Conservation (phyloP, 92 coral and sea anemone genomes). For the Epizoanthus stellaris region DNA sequence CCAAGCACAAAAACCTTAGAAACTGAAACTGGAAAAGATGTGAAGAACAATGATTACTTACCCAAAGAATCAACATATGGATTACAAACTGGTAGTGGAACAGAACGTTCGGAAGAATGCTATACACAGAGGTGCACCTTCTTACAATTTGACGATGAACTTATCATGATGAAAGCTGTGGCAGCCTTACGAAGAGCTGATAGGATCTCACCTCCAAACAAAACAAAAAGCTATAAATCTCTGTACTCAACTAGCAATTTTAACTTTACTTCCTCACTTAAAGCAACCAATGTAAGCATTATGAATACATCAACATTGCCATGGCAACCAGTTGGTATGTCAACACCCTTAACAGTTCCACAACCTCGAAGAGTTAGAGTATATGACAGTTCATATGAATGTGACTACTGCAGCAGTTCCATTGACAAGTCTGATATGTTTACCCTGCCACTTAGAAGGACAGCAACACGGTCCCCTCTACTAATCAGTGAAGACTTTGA, state of each 20-base stretch:
- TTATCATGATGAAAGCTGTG: slow-evolving; percentile 70
- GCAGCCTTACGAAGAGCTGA: slow-evolving; percentile 84
- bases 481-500: slow-evolving; percentile 36
- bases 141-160: slow-evolving; percentile 67
- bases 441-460: slow-evolving; percentile 14
- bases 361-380: slow-evolving; percentile 32
- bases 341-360: slow-evolving; percentile 71
- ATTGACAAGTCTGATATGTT: slow-evolving; percentile 11
- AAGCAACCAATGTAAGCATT: slow-evolving; percentile 45
- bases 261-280: slow-evolving; percentile 31
- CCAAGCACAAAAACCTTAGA: background rate
- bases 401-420: slow-evolving; percentile 43
- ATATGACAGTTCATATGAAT: slow-evolving; percentile 49
- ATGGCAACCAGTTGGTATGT: slow-evolving; percentile 88
- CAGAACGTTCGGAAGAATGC: background rate
- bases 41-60: background rate
- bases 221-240: slow-evolving; percentile 15
- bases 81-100: background rate
- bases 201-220: slow-evolving; percentile 47
- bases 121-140: background rate
- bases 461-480: slow-evolving; percentile 27
- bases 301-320: slow-evolving; percentile 66
- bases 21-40: background rate
- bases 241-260: slow-evolving; percentile 26
- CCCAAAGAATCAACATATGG: background rate